These are phyloP conservation scores for Pseudoatta argentina DNA, from an alignment of 1,140 invertebrate genomes.

Conservation along the genomic window DNA sequence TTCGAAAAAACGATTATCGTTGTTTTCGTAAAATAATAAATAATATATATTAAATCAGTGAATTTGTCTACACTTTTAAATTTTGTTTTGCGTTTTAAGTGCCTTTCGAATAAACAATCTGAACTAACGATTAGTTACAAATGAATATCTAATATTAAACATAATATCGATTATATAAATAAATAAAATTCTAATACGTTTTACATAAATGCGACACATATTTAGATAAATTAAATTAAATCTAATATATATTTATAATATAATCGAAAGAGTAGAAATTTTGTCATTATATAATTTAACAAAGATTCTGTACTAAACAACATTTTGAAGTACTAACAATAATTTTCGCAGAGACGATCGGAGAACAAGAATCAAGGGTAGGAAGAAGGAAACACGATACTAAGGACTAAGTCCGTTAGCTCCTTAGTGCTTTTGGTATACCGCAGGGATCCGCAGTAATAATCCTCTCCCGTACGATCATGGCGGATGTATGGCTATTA, in stretches of 20 bases:
- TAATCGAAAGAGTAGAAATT: background rate
- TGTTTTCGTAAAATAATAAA: background rate
- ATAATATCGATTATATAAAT: background rate
- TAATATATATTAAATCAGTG: background rate
- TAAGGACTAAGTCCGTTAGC: conserved; percentile 83
- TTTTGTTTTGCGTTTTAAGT: conserved; percentile 4
- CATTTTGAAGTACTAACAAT: background rate
- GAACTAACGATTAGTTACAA: background rate
- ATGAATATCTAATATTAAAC: background rate
- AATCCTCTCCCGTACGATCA: conserved; percentile 81
- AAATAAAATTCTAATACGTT: background rate
- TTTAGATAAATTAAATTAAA: background rate
- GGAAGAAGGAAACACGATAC: conserved; percentile 83
- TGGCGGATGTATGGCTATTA: conserved; percentile 83
- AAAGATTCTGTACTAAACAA: background rate
- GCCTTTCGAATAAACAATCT: background rate
- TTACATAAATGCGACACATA: background rate
- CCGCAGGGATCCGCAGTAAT: conserved; percentile 80
- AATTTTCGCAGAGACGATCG: conserved; percentile 4
- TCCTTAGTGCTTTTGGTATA: conserved; percentile 83
- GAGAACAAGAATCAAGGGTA: conserved; percentile 69
- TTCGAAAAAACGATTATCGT: background rate
- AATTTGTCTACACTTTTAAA: background rate
- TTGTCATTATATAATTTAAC: conserved; percentile 30
- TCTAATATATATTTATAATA: background rate